phyloP scores from a whole-genome alignment of 2,888 invertebrate species.

The Drosophila neotestacea region DNA sequence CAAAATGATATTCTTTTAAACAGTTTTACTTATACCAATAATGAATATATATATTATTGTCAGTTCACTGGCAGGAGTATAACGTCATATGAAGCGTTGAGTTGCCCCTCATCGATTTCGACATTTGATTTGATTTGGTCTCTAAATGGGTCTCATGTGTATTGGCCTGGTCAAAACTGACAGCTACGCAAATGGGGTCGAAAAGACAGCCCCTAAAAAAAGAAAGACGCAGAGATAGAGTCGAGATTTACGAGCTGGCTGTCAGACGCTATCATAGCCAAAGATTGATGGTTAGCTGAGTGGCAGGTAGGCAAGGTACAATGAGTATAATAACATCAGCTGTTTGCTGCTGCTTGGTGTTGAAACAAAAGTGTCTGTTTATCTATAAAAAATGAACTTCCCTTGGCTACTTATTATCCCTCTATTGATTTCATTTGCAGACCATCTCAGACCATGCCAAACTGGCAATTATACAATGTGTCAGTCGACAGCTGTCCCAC shows the following conservation, averaged over 20 bases:
- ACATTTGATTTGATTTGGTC: slow-evolving; percentile 58
- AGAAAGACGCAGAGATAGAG: slow-evolving; percentile 51
- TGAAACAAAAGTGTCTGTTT: slow-evolving; percentile 55
- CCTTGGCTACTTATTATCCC: slow-evolving; percentile 55
- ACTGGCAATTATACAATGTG: slow-evolving; percentile 55
- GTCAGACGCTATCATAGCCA: slow-evolving; percentile 73
- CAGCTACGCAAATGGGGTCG: slow-evolving; percentile 74
- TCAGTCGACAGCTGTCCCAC: slow-evolving; percentile 27
- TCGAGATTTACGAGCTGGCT: slow-evolving; percentile 76
- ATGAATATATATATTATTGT: too few relatives aligned
- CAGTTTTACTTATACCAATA: too few relatives aligned
- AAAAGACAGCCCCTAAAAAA: slow-evolving; percentile 41
- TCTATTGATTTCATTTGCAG: slow-evolving; percentile 48
- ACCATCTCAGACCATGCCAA: slow-evolving; percentile 20
- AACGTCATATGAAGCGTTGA: not conserved
- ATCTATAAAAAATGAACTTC: slow-evolving; percentile 72
- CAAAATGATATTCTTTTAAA: too few relatives aligned
- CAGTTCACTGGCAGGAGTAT: not conserved
- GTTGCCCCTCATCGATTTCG: slow-evolving; percentile 41
- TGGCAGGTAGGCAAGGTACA: slow-evolving; percentile 53
- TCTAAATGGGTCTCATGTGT: slow-evolving; percentile 65
- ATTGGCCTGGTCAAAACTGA: slow-evolving; percentile 61
- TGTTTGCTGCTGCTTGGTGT: slow-evolving; percentile 23
- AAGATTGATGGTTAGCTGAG: slow-evolving; percentile 67
- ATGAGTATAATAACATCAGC: slow-evolving; percentile 27